phyloP scores from a whole-genome alignment of 2,888 invertebrate species.

The Nomada ruficornis region DNA sequence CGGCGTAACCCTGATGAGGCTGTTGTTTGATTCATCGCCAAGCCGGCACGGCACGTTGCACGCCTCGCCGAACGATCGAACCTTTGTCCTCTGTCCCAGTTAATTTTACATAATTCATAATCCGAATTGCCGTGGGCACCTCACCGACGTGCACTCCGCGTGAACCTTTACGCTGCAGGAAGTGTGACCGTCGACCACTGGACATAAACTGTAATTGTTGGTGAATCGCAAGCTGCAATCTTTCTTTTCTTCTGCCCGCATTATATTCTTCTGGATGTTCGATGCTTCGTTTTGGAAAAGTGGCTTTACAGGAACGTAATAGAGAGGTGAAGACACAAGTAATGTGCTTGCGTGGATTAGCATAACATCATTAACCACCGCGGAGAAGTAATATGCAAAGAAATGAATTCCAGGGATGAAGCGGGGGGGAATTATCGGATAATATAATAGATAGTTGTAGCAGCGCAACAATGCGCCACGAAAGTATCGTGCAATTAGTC shows the following conservation, averaged over 20 bases:
- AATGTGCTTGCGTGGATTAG: constrained; percentile 3
- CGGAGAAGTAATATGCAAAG: neutral
- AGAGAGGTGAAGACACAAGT: neutral
- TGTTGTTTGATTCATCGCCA: constrained; percentile 65
- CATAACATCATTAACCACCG: constrained; percentile 9
- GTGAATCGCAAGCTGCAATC: neutral
- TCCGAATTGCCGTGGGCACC: constrained; percentile 23
- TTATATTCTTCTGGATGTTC: neutral
- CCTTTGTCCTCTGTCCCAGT: constrained; percentile 58
- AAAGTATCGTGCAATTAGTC: constrained; percentile 3
- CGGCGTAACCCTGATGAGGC: constrained; percentile 66
- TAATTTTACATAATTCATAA: constrained; percentile 53
- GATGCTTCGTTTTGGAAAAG: neutral
- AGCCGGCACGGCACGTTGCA: constrained; percentile 42
- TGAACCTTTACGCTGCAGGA: neutral
- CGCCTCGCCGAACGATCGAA: constrained; percentile 52
- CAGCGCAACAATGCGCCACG: neutral
- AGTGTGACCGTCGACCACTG: neutral
- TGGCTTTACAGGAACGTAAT: neutral
- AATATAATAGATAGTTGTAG: neutral
- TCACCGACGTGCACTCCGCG: neutral
- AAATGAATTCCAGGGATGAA: neutral
- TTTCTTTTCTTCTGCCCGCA: neutral
- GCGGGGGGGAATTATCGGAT: neutral
- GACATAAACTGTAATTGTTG: neutral